These are phyloP conservation scores for Aspidapion aeneum DNA, from an alignment of 2,888 invertebrate genomes.

Conservation along the genomic window DNA sequence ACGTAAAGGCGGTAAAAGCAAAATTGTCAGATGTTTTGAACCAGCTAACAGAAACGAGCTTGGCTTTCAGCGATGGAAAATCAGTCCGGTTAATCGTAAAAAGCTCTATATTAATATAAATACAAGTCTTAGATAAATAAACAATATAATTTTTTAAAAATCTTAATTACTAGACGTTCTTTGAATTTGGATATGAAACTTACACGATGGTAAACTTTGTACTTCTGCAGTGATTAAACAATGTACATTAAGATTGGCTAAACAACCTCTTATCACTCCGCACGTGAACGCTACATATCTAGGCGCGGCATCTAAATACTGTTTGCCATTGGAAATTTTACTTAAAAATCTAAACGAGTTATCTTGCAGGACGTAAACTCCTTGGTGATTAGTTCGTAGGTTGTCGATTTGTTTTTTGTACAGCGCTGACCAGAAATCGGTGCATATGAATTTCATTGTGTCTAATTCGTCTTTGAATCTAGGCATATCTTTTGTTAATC, in stretches of 20 bases:
- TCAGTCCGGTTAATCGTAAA: too few relatives aligned
- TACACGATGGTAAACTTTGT: constrained; percentile 86
- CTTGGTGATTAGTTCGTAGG: constrained; percentile 95
- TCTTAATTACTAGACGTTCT: constrained; percentile 48
- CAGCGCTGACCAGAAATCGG: constrained; percentile 97
- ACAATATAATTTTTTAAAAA: neutral
- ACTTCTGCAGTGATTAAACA: constrained; percentile 96
- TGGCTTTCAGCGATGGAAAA: too few relatives aligned
- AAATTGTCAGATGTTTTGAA: too few relatives aligned
- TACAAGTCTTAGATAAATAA: too few relatives aligned
- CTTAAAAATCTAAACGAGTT: constrained; percentile 89
- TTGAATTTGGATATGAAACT: constrained; percentile 89
- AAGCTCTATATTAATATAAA: too few relatives aligned
- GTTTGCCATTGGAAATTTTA: constrained; percentile 82
- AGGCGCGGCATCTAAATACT: constrained; percentile 89
- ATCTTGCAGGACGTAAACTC: constrained; percentile 96
- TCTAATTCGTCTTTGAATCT: constrained; percentile 97
- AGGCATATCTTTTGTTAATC: constrained; percentile 85
- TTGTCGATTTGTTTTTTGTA: constrained; percentile 99
- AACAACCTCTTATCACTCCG: constrained; percentile 90
- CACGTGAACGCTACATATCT: constrained; percentile 94
- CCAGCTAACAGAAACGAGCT: too few relatives aligned
- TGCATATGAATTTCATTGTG: constrained; percentile 97
- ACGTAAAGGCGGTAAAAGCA: too few relatives aligned
- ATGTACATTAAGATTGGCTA: constrained; percentile 91